phyloP scores from a whole-genome alignment of 2,113 vertebrate species.

The Chroicocephalus ridibundus region DNA sequence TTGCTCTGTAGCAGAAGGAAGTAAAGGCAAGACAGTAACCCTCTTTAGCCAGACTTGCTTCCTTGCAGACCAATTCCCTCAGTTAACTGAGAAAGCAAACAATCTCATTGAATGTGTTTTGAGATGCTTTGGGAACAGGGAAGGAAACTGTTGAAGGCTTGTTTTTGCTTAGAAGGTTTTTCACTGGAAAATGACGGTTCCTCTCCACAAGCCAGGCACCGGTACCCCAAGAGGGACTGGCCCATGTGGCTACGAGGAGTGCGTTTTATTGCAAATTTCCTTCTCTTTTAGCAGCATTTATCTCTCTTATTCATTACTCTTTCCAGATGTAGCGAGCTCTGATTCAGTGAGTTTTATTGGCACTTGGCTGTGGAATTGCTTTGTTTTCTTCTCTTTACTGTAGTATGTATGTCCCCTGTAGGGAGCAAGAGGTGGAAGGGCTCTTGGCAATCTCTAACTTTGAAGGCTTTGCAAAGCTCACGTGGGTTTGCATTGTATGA shows the following conservation, averaged over 20 bases:
- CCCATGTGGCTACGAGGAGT: neutral
- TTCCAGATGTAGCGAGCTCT: neutral
- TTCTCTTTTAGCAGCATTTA: neutral
- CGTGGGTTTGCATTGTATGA: neutral
- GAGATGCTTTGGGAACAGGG: neutral
- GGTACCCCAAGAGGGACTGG: neutral
- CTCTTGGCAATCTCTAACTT: neutral
- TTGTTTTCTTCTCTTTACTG: neutral
- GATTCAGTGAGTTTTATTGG: neutral
- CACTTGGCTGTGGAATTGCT: neutral
- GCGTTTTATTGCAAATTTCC: neutral
- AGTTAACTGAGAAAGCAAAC: neutral
- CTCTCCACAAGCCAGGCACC: neutral
- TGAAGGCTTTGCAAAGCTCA: neutral
- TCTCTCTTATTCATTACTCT: neutral
- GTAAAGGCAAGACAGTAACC: neutral
- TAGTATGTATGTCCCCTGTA: neutral
- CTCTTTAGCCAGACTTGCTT: neutral
- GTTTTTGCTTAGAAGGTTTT: neutral
- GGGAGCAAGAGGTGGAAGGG: neutral
- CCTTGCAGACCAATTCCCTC: neutral
- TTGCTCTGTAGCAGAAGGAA: neutral
- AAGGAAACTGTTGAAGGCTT: neutral
- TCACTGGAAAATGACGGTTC: neutral
- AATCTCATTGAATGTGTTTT: neutral